Conservation (phyloP, 2,113 vertebrate genomes). For the Gambusia affinis region DNA sequence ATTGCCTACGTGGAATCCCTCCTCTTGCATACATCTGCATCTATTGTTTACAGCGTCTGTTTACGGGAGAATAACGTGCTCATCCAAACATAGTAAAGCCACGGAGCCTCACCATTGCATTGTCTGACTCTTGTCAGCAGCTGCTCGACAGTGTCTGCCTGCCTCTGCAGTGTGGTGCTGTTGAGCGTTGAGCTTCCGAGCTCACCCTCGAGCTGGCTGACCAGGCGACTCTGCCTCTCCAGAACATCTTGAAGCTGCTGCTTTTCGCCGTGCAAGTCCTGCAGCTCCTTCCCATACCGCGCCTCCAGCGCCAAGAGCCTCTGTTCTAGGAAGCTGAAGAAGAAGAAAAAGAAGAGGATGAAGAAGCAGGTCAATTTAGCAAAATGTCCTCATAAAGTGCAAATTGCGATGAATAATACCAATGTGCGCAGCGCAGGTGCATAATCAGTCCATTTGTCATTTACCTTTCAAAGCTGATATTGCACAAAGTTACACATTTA, state of each 20-base stretch:
- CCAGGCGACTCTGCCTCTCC: conserved; percentile 75
- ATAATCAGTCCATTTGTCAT: conserved; percentile 35
- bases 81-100: background rate
- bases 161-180: conserved; percentile 79
- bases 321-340: conserved; percentile 79
- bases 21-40: background rate
- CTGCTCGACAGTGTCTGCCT: conserved; percentile 78
- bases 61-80: background rate
- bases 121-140: conserved; percentile 76
- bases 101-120: conserved; percentile 76
- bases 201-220: conserved; percentile 78
- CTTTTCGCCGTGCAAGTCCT: conserved; percentile 77
- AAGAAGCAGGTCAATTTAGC: background rate
- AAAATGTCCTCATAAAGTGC: background rate
- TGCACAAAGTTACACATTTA: conserved; percentile 37
- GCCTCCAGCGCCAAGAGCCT: conserved; percentile 78
- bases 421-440: background rate
- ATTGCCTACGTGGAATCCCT: background rate
- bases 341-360: conserved; percentile 1
- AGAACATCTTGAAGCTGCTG: conserved; percentile 79
- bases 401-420: background rate
- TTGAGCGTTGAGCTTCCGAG: conserved; percentile 75
- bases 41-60: background rate
- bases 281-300: conserved; percentile 74
- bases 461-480: conserved; percentile 19